A percentile compares a stretch with the other conserved stretches of the same genome.
phyloP scores from a whole-genome alignment of 2,113 vertebrate genomes.

The Herpailurus yagouaroundi region DNA sequence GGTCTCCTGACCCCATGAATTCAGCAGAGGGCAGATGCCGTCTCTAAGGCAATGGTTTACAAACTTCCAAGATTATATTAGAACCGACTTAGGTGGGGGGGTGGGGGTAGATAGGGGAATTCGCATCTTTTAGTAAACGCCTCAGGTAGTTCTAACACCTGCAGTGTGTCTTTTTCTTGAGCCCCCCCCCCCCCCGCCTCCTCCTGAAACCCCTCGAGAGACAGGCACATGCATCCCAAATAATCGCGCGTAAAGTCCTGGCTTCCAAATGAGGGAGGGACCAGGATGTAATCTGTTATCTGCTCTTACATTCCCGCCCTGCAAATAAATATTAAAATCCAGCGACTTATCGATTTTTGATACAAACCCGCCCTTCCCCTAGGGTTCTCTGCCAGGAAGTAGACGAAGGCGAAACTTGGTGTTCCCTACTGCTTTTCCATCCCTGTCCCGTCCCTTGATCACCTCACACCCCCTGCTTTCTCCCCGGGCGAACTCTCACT shows the following conservation, averaged over 20 bases:
- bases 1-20: background rate
- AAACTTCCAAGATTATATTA: background rate
- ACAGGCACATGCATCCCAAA: background rate
- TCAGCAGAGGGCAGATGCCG: background rate
- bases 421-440: background rate
- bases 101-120: background rate
- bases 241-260: background rate
- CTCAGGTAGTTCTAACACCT: background rate
- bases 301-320: background rate
- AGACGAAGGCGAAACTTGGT: background rate
- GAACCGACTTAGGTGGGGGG: background rate
- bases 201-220: background rate
- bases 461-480: background rate
- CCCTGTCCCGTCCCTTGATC: background rate
- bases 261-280: background rate
- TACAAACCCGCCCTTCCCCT: background rate
- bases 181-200: background rate
- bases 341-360: background rate
- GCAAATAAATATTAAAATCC: constrained; percentile 2
- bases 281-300: background rate
- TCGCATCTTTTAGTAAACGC: background rate
- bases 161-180: background rate
- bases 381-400: background rate
- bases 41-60: background rate
- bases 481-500: background rate